Evolutionary conservation across 2,797 vertebrate genomes (phyloP).

Genomic region (Diplodus sargus): DNA sequence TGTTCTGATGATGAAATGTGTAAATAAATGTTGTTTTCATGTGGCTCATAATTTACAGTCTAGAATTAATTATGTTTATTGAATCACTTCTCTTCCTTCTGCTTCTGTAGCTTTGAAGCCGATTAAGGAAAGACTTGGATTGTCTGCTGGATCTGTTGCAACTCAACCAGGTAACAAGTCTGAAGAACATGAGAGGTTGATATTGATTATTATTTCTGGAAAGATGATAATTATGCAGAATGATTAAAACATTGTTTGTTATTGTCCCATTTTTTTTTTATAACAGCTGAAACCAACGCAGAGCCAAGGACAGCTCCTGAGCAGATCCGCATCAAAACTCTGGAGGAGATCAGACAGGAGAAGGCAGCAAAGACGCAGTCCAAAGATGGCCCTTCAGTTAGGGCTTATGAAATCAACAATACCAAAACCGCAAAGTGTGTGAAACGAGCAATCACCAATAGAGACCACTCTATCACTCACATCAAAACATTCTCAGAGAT

Average conservation of each 20-base stretch:
- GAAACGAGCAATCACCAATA: slow-evolving; percentile 64
- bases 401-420: slow-evolving; percentile 31
- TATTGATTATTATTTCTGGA: not conserved
- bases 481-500: slow-evolving; percentile 87
- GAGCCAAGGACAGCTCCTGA: slow-evolving; percentile 70
- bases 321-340: slow-evolving; percentile 91
- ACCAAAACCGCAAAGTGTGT: slow-evolving; percentile 30
- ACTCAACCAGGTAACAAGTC: slow-evolving; percentile 77
- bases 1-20: not conserved
- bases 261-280: not conserved
- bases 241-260: not conserved
- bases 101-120: slow-evolving; percentile 80
- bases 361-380: slow-evolving; percentile 83
- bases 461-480: slow-evolving; percentile 45
- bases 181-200: not conserved
- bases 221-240: not conserved
- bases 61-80: not conserved
- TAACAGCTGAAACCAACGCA: slow-evolving; percentile 43
- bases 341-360: slow-evolving; percentile 93
- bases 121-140: slow-evolving; percentile 89
- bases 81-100: slow-evolving; percentile 2
- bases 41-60: not conserved
- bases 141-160: slow-evolving; percentile 68
- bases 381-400: slow-evolving; percentile 41
- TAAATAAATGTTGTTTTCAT: not conserved